These are phyloP conservation scores for Mustela nigripes DNA, from an alignment of 2,113 vertebrate genomes.

Conservation along the genomic window DNA sequence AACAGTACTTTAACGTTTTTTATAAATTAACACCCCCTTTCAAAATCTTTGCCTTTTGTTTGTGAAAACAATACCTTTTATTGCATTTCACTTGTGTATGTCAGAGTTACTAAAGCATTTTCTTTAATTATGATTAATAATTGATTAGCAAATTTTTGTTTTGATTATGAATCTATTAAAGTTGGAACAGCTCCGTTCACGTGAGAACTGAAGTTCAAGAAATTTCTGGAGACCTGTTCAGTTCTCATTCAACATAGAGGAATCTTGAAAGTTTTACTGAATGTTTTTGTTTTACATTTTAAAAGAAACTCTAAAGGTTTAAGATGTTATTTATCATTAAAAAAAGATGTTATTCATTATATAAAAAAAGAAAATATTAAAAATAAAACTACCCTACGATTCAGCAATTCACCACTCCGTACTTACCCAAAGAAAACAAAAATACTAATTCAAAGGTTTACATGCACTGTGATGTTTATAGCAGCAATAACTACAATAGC, in stretches of 20 bases:
- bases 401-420: no score
- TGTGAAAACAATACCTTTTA: not conserved
- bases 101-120: not conserved
- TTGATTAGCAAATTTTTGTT: not conserved
- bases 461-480: no score
- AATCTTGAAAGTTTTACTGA: slow-evolving; percentile 12
- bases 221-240: not conserved
- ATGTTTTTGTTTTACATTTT: slow-evolving; percentile 19
- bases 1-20: not conserved
- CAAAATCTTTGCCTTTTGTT: not conserved
- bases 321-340: not conserved
- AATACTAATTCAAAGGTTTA: no score
- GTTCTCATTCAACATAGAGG: not conserved
- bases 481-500: no score
- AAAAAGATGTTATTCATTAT: not conserved
- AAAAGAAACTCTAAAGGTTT: not conserved
- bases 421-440: no score
- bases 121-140: not conserved
- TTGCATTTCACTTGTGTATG: not conserved
- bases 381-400: no score
- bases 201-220: slow-evolving; percentile 35
- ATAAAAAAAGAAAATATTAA: no score
- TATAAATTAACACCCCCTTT: not conserved
- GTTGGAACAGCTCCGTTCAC: not conserved
- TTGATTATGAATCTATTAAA: not conserved